Evolutionary conservation across 2,797 vertebrate genomes (phyloP).

Genomic region (Rhynchotus rufescens): DNA sequence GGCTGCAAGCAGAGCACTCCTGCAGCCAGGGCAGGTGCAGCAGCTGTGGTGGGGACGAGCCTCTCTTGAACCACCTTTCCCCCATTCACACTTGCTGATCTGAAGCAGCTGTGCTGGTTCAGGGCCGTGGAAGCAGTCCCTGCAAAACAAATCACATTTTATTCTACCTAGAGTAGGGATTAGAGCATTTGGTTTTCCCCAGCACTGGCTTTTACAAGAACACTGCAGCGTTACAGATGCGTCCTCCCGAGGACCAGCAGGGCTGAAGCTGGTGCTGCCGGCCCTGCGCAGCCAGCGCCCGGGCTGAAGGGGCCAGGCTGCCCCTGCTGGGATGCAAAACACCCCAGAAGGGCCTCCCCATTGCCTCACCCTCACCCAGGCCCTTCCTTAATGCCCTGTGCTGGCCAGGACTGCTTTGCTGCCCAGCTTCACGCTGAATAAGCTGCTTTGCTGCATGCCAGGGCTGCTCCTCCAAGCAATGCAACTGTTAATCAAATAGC

Average conservation of each 20-base stretch:
- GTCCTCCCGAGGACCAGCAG: not conserved
- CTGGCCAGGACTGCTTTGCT: not conserved
- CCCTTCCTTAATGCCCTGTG: not conserved
- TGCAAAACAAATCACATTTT: not conserved
- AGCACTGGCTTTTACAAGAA: not conserved
- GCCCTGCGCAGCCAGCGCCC: not conserved
- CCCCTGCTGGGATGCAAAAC: no score
- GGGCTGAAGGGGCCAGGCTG: no score
- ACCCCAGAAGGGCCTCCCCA: no score
- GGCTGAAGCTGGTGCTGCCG: no score
- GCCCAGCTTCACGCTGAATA: not conserved
- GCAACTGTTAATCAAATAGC: slow-evolving; percentile 19
- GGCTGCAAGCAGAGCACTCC: no score
- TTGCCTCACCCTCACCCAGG: no score
- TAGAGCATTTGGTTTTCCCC: not conserved
- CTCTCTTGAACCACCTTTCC: not conserved
- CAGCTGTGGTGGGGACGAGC: no score
- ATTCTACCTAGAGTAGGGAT: not conserved
- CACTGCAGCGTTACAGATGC: no score
- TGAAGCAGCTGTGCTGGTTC: not conserved
- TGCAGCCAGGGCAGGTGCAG: no score
- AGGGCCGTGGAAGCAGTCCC: not conserved
- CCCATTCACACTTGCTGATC: not conserved
- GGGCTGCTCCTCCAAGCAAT: not conserved
- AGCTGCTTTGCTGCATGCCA: not conserved